Base-by-base conservation (phyloP, 2,888 invertebrate genomes). In the Agonopterix subpropinquella region DNA sequence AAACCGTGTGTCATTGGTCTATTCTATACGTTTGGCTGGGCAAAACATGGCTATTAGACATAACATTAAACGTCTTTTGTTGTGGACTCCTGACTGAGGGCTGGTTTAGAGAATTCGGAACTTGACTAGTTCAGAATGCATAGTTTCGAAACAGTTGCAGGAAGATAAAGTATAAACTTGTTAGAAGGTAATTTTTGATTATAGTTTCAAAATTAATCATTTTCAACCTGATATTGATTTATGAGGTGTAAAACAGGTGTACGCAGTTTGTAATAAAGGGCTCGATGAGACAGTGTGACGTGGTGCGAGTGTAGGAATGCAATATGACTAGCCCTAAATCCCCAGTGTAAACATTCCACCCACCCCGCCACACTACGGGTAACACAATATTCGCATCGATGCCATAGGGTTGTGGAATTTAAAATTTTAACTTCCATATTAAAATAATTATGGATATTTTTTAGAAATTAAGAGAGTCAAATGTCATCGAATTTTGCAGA, bases 321-420 rank as follows among this genome's bases (percentile, higher is more conserved):
- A 85, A 84, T 85, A 78, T 67, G 55, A 67, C 62, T 59, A 69
- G 65, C 76, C 77, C 77, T 71, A 72, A 78, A 82, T 77, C 79
- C 28, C 75, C 66, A 68, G 64, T 67, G 80, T 77, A 84, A 85
- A 85, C 80, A 83, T 77, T 75, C 77, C 72, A 70, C 78, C 78
- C 74, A 70, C 74, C 70, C 74, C 72, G 72, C 66, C 58, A 65
- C 53, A 48, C 45, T 15, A 55, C 62, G 65, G 61, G 76, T 73
- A 78, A 77, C 78, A 75, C 71, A 71, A 79, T 79, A 79, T 77
- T 72, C 11, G 13, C 11, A 42, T n/a, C 11, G 11, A 11, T 8
- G 4, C 1, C 13, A 13, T 42, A 42, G 11, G 42, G 11, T 8
- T 42, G 13, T 8, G 8, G 3, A 11, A 42, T 42, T 11, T 42